These are phyloP conservation scores for Cenopis cana DNA, from an alignment of 2,888 invertebrate genomes.

Conservation along the genomic window DNA sequence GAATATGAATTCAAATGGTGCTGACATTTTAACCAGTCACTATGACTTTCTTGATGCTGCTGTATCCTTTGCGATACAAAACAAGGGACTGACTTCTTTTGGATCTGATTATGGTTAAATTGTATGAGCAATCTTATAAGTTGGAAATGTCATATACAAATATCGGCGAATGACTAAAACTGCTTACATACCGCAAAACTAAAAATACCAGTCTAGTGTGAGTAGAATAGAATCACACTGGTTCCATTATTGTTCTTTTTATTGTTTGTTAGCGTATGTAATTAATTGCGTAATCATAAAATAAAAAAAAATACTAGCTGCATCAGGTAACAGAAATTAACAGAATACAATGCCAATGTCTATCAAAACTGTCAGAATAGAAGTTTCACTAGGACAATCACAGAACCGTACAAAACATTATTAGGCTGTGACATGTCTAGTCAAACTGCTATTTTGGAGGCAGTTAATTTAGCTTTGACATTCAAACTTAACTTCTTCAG, in stretches of 20 bases:
- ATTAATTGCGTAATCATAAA: neutral
- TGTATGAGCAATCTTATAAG: slow-evolving; percentile 14
- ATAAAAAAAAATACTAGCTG: neutral
- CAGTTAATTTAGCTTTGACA: neutral
- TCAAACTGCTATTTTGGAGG: neutral
- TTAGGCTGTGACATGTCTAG: neutral
- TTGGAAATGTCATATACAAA: slow-evolving; percentile 4
- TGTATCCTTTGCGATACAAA: slow-evolving; percentile 90
- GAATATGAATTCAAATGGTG: slow-evolving; percentile 54
- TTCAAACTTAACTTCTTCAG: neutral
- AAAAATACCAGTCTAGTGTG: neutral
- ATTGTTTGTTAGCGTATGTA: neutral
- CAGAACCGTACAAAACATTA: neutral
- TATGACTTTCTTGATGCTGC: slow-evolving; percentile 89
- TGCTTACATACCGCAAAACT: neutral
- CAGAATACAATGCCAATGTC: neutral
- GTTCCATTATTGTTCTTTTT: neutral
- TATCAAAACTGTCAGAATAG: neutral
- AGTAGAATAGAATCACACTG: neutral
- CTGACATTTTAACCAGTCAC: slow-evolving; percentile 58
- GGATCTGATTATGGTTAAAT: slow-evolving; percentile 77
- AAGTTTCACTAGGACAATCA: neutral
- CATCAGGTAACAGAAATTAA: neutral
- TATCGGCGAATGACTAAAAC: slow-evolving; percentile 7
- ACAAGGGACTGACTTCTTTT: slow-evolving; percentile 87